These are phyloP conservation scores for Triplophysa dalaica DNA, from an alignment of 2,113 vertebrate genomes.

Conservation along the genomic window DNA sequence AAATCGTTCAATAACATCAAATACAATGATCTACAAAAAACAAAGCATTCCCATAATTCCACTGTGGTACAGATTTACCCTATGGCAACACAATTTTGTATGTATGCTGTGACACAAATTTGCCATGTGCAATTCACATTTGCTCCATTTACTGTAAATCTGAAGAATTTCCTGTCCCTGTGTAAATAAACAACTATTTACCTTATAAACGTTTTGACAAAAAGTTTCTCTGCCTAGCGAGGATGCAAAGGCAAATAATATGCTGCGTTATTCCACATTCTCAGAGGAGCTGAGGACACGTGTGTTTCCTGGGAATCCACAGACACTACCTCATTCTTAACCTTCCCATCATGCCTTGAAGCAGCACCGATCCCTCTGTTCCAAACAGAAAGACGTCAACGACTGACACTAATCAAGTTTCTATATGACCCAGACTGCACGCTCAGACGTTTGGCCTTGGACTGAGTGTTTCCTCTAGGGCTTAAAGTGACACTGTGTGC, in stretches of 20 bases:
- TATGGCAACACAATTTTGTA: no score
- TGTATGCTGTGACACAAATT: no score
- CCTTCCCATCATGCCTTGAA: conserved; percentile 39
- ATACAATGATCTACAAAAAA: no score
- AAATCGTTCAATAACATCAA: no score
- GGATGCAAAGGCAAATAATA: not conserved
- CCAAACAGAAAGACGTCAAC: conserved; percentile 44
- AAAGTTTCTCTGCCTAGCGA: not conserved
- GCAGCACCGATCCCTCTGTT: conserved; percentile 35
- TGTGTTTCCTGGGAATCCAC: conserved; percentile 12
- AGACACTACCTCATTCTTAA: conserved; percentile 40
- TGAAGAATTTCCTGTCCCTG: no score
- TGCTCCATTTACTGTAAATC: no score
- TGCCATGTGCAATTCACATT: no score
- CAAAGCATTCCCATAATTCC: no score
- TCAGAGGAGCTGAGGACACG: conserved; percentile 11
- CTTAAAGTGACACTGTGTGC: conserved; percentile 5
- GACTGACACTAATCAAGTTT: conserved; percentile 51
- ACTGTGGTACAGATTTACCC: no score
- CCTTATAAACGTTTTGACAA: not conserved
- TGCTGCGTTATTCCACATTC: not conserved
- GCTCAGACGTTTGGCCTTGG: conserved; percentile 33
- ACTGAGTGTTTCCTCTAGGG: conserved; percentile 38
- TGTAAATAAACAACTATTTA: not conserved
- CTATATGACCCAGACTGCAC: conserved; percentile 31